Conservation (phyloP, 2,113 vertebrate species). For the Eulemur rufifrons region DNA sequence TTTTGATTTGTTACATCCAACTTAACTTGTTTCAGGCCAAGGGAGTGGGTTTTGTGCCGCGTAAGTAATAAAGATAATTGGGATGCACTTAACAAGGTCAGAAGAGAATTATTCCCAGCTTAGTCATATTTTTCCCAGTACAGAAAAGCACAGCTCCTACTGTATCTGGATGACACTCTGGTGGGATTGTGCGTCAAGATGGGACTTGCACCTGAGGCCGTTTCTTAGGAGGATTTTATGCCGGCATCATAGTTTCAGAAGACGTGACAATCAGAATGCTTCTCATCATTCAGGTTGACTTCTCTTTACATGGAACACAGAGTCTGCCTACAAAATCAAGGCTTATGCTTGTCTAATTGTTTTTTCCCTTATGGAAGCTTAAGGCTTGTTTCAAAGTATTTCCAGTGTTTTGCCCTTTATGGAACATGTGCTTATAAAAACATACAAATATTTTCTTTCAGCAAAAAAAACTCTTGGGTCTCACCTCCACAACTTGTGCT, state of each 20-base stretch:
- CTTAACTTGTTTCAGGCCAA: not conserved
- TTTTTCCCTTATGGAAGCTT: not conserved
- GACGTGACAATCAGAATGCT: not conserved
- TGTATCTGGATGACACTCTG: not conserved
- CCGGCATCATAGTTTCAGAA: not conserved
- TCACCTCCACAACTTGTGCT: not conserved
- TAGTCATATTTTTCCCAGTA: not conserved
- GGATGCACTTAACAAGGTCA: slow-evolving; percentile 24
- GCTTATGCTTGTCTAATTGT: not conserved
- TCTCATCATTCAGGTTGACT: not conserved
- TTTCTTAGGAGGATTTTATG: not conserved
- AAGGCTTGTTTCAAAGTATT: not conserved
- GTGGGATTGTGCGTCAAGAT: not conserved
- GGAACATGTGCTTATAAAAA: not conserved
- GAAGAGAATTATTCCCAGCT: not conserved
- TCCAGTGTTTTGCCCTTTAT: not conserved
- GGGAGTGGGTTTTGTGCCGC: not conserved
- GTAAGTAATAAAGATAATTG: slow-evolving; percentile 27
- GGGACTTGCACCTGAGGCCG: not conserved
- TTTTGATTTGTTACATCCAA: slow-evolving; percentile 31
- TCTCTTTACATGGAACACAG: not conserved
- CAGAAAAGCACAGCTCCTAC: not conserved
- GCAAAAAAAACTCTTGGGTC: not conserved
- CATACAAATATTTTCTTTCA: not conserved
- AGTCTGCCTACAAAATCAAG: not conserved